A percentile compares a stretch with the other conserved stretches of the same genome.
These are phyloP conservation scores for Vandiemenella viatica DNA, from an alignment of 2,888 invertebrate genomes.

Conservation along the genomic window DNA sequence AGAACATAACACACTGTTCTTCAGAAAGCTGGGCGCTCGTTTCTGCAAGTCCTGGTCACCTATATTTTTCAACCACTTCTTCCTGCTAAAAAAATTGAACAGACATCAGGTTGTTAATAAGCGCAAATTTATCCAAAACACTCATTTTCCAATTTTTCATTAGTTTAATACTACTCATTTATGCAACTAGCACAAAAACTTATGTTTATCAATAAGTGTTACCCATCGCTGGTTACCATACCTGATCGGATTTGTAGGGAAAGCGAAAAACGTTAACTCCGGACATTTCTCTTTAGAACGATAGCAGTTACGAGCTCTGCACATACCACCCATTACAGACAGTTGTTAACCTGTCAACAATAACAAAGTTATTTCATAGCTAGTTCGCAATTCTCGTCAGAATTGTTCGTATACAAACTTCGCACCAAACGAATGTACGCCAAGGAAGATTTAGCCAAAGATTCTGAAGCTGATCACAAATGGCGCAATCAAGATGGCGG, in stretches of 20 bases:
- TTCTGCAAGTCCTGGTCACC: not conserved
- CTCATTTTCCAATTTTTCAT: too few species aligned
- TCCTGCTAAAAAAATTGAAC: not conserved
- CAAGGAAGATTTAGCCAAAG: not conserved
- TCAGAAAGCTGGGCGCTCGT: not conserved
- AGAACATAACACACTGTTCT: not conserved
- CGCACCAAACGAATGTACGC: not conserved
- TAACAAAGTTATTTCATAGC: not conserved
- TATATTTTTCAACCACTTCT: not conserved
- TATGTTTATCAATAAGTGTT: too few species aligned
- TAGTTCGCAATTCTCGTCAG: not conserved
- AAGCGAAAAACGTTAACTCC: not conserved
- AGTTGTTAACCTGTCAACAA: not conserved
- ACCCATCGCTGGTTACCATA: too few species aligned
- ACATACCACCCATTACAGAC: not conserved
- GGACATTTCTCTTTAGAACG: not conserved
- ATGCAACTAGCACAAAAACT: too few species aligned
- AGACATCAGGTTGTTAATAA: too few species aligned
- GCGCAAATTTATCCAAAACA: too few species aligned
- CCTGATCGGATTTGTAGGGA: not conserved
- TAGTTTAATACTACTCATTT: too few species aligned
- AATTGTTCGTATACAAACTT: not conserved
- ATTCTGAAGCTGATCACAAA: not conserved
- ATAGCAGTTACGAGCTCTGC: not conserved
- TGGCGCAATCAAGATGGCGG: too few species aligned